Evolutionary conservation across 2,888 invertebrate genomes (phyloP), one percentile per base, ranked within the genome.

Genomic region (Augochlorella aurata): DNA sequence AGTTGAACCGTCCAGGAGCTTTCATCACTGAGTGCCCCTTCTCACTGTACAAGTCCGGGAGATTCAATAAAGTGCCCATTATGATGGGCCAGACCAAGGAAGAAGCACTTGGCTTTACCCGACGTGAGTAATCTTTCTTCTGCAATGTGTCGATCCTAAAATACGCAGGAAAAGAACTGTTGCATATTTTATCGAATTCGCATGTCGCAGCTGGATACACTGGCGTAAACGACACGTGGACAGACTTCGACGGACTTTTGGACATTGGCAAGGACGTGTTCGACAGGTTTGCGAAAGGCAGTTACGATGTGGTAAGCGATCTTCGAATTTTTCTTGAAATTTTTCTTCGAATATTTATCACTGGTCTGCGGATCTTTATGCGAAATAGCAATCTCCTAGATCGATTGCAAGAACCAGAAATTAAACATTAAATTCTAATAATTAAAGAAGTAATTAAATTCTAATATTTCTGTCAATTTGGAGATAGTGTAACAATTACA

Each of bases 21-120:
- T 95, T 95, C 88, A 87, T 95, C 29, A 89, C 93, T 8, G 92
- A 94, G 72, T 92, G 93, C 18, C 93, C 95, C 0, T 92, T 94
- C 61, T 90, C 94, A 69, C 89, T 94, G 75, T 91, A 95, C 45
- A 82, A 85, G 8, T 85, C 89, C 52, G 95, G 95, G 50, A 90
- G 94, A 50, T 94, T 94, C 81, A 90, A 90, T 24, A 94, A 94
- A 89, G 94, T 95, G 0, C 95, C 95, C 0, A 94, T 93, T 38
- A 94, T 95, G 84, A 88, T 94, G 65, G 95, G 95, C 8, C 94
- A 94, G 85, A 94, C 94, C 81, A 90, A 93, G 12, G 91, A 94
- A 14, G 95, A 95, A 88, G 10, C 61, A 0, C 12, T 82, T 0
- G 1, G 29, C 0, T 79, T 76, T 5, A n/a, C 38, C 1, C 29